These are phyloP conservation scores for Rhipidura dahli DNA, from an alignment of 2,113 vertebrate genomes.

Conservation along the genomic window DNA sequence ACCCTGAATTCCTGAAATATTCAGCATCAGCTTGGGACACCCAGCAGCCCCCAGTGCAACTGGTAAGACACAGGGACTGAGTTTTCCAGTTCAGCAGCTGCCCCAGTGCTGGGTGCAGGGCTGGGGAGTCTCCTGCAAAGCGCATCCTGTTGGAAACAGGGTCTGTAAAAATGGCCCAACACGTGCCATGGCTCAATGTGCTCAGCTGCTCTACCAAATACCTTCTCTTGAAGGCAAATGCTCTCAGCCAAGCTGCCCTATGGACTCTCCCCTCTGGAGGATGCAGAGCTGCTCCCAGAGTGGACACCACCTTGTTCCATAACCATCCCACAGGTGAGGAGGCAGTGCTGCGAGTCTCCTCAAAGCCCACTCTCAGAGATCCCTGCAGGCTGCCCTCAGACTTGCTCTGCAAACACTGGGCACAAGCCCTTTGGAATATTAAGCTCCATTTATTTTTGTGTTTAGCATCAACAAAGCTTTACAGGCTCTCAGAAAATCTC, in stretches of 20 bases:
- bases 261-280: not conserved
- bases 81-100: not conserved
- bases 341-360: not conserved
- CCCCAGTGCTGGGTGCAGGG: not conserved
- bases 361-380: not conserved
- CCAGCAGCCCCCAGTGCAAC: not conserved
- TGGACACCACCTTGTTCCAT: not conserved
- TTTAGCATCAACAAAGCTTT: not conserved
- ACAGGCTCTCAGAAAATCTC: not conserved
- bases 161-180: not conserved
- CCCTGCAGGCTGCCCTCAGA: not conserved
- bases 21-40: not conserved
- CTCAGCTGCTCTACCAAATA: not conserved
- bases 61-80: not conserved
- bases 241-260: rapidly evolving
- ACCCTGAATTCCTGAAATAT: not conserved
- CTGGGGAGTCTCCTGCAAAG: not conserved
- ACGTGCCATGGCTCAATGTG: not conserved
- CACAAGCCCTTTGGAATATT: not conserved
- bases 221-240: rapidly evolving
- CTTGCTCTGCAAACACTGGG: not conserved
- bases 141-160: not conserved
- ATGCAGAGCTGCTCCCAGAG: not conserved
- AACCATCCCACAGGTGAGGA: rapidly evolving
- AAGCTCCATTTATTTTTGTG: not conserved